Evolutionary conservation across 1,140 invertebrate species (phyloP), one percentile per base, ranked within the genome.

Genomic region (Leptoteleia sp.): DNA sequence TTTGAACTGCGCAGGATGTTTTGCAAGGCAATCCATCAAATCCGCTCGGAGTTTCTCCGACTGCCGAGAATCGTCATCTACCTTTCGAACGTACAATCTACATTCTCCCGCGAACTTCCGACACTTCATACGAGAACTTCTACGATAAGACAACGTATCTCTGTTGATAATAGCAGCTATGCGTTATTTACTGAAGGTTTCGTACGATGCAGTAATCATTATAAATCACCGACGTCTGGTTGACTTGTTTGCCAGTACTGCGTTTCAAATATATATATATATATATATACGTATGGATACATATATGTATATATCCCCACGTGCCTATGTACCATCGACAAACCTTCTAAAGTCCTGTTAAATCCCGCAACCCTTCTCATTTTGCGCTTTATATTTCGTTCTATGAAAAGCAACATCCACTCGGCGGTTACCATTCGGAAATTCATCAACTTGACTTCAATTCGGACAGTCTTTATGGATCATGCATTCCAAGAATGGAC

Each of bases 151-250:
- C 79, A 72, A 79, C 50, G 75, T 79, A 81, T 79, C 76, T 79
- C 47, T 62, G 78, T 79, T 81, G 79, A 80, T 83, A 83, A 82
- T 77, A 81, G 80, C 72, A 68, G 68, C 71, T 61, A 82, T 82
- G 82, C 80, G 81, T 84, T 85, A 85, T 85, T 85, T 84, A 84
- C 80, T 79, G 79, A 81, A 76, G 79, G 75, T 76, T 76, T 55
- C 64, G 77, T 75, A 80, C 84, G 80, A 82, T 79, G 81, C 76
- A 64, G 79, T 86, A 86, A 86, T 86, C 82, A 83, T 83, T 83
- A 84, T 84, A 86, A 85, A 86, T 85, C 82, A 85, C 71, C 72
- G 40, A 67, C 68, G 59, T 77, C 64, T 75, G 37, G 45, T 76
- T 68, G 59, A 55, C 48, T 54, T 68, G 48, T 75, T 59, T 57